Base-by-base conservation (phyloP, 2,113 vertebrate species). In the Amblyornis subalaris region DNA sequence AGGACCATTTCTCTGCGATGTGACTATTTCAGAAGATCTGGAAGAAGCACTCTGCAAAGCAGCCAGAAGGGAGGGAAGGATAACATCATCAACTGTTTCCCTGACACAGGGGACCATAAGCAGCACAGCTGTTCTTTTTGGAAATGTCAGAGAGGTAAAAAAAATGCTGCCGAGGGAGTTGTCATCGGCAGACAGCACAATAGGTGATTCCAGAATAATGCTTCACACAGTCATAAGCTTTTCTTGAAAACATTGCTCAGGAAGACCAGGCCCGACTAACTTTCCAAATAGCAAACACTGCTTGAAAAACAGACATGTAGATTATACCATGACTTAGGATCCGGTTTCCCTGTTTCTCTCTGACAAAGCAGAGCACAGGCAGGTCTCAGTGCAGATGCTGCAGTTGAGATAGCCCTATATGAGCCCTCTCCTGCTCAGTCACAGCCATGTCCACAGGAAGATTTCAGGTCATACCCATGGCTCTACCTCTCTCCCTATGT, bases 51-150 rank as follows among this genome's bases (percentile, higher is more conserved):
- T 67, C 45, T 51, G 53, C 70, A 85, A 82, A 91, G 38, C n/a
- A 79, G 62, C 51, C 66, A 89, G 72, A 72, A 81, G 36, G 77
- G 76, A 91, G 51, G 70, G 61, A 58, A 89, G 58, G 36, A 82
- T 51, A 87, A 78, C 31, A 74, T 58, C 76, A 74, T 57, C 70
- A 93, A 88, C 53, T 75, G 85, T 70, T 64, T 93, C 58, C 58
- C 54, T 89, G 88, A 57, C 82, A 72, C 71, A 78, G 25, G 78
- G 62, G 88, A 95, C 71, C 2, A 2, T 25, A 65, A 84, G 42
- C 88, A 91, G 88, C 62, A 47, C 92, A 96, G 90, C 67, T 96
- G 96, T 6, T 96, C 85, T 66, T 94, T 93, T 50, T 91, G 82
- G 74, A 96, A 95, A 89, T 67, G 85, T 93, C 90, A 91, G 58